Evolutionary conservation across 1,140 invertebrate genomes (phyloP), one percentile per base, ranked within the genome.

Genomic region (Eurosta solidaginis): DNA sequence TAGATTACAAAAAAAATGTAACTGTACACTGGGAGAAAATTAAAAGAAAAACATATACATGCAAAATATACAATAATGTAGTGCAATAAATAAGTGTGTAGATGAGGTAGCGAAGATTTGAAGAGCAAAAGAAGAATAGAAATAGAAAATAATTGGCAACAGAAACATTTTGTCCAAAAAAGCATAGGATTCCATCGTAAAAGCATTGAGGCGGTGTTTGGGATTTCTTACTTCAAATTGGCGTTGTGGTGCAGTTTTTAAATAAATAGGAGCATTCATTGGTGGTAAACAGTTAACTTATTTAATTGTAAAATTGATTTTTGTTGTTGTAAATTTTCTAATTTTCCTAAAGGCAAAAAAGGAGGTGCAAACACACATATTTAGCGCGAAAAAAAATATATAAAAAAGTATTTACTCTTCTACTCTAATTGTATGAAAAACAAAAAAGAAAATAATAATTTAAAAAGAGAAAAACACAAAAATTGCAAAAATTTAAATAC

Each of bases 371-470:
- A n/a, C n/a, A n/a, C 45, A 49, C 17, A 49, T 49, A 49, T 49
- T 12, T 4, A 49, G n/a, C n/a, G n/a, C n/a, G n/a, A n/a, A n/a
- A 52, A 52, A 4, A 25, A 22, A n/a, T 42, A 68, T 20, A 20
- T 2, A 68, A 54, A 10, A 20, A 68, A 68, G 22, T 68, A 68
- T 68, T 68, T 68, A 68, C 59, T 36, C 59, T 40, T 68, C n/a
- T 12, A 68, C n/a, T 68, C 59, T 68, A 68, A 68, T 68, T 68
- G 59, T 68, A 27, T 68, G 59, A 14, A 68, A 63, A 63, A 36
- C n/a, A n/a, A 36, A 42, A 40, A 40, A 0, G 0, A 42, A 63
- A 63, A 63, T 3, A 52, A 27, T 7, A 25, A 52, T 22, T 22
- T 22, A 52, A 50, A 50, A 25, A 50, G 25, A 52, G 33, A 20